Percentiles rank a stretch among this genome's conserved stretches.
phyloP scores from a whole-genome alignment of 2,113 vertebrate genomes.

The Andinoacara biseriatus region DNA sequence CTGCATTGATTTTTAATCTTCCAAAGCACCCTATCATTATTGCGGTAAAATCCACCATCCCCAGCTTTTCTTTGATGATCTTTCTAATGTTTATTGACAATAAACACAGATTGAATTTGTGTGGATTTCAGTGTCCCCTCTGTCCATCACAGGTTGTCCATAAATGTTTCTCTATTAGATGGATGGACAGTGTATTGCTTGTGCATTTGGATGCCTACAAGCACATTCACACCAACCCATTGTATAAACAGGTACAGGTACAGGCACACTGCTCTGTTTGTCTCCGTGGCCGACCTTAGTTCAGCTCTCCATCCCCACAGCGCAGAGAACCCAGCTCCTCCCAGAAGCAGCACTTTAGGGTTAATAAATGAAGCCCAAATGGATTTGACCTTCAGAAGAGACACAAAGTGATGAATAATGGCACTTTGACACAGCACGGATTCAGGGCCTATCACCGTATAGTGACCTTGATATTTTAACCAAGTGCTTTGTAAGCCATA shows the following conservation, averaged over 20 bases:
- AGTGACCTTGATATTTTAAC: conserved; percentile 78
- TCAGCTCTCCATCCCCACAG: conserved; percentile 23
- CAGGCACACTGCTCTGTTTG: conserved; percentile 3
- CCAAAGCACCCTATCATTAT: conserved; percentile 61
- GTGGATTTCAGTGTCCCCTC: conserved; percentile 49
- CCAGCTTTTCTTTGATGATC: conserved; percentile 58
- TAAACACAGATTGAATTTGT: conserved; percentile 63
- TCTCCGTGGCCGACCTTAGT: conserved; percentile 31
- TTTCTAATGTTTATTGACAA: conserved; percentile 73
- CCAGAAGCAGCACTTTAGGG: conserved; percentile 71
- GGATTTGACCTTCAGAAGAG: conserved; percentile 73
- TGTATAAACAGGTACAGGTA: neutral
- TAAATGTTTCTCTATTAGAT: conserved; percentile 55
- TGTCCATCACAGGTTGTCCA: conserved; percentile 22
- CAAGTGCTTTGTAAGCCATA: conserved; percentile 68
- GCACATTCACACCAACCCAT: neutral
- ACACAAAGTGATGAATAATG: conserved; percentile 75
- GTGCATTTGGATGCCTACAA: neutral
- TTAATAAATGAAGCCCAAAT: conserved; percentile 79
- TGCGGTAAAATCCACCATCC: conserved; percentile 37
- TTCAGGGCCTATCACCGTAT: conserved; percentile 51
- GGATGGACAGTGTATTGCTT: conserved; percentile 41
- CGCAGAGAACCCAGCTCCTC: conserved; percentile 43
- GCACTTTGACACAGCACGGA: conserved; percentile 69
- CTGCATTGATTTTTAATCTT: conserved; percentile 71